phyloP scores from a whole-genome alignment of 2,888 invertebrate species.

The Hyppa rectilinea region DNA sequence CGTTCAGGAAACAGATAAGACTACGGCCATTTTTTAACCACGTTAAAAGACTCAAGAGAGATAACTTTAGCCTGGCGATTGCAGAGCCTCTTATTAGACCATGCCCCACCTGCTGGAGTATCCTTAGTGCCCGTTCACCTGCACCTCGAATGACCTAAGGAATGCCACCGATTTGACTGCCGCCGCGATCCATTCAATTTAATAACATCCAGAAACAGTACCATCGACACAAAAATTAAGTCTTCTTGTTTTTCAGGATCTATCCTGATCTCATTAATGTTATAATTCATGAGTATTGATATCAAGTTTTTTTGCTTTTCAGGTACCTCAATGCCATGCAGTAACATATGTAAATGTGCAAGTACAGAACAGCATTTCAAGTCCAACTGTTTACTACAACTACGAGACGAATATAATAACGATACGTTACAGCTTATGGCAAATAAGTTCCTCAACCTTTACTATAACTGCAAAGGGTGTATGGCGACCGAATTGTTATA shows the following conservation, averaged over 20 bases:
- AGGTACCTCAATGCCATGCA: conserved; percentile 44
- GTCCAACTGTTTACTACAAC: conserved; percentile 62
- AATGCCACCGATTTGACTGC: too few relatives aligned
- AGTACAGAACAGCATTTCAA: conserved; percentile 48
- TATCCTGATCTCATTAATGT: background rate
- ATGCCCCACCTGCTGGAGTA: too few relatives aligned
- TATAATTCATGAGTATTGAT: background rate
- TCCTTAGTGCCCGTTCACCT: too few relatives aligned
- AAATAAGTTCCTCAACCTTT: conserved; percentile 57
- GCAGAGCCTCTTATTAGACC: too few relatives aligned
- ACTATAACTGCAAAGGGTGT: conserved; percentile 53
- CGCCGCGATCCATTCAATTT: too few relatives aligned
- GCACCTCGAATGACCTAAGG: too few relatives aligned
- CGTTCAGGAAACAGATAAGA: background rate
- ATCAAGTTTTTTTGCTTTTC: conserved; percentile 18
- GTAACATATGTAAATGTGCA: conserved; percentile 53
- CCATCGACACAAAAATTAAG: too few relatives aligned
- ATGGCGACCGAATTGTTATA: background rate
- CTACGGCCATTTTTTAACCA: background rate
- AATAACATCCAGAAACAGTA: too few relatives aligned
- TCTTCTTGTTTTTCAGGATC: too few relatives aligned
- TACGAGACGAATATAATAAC: conserved; percentile 21
- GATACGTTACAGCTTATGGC: conserved; percentile 56
- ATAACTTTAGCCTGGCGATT: too few relatives aligned
- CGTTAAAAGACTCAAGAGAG: background rate